Evolutionary conservation across 1,140 invertebrate genomes (phyloP).

Genomic region (Melanaphis sacchari): DNA sequence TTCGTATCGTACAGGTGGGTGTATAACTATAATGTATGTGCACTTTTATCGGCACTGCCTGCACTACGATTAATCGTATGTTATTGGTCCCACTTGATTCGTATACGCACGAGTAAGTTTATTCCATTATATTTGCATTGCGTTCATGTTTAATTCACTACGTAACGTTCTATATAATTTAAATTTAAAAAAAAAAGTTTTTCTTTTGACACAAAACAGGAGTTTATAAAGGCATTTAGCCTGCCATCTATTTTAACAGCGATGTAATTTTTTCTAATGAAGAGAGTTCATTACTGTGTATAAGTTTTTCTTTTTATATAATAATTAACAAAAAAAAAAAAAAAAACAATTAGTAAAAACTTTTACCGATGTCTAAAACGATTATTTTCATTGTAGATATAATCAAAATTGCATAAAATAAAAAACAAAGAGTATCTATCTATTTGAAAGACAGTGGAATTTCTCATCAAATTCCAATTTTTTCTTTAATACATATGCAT

Average conservation of each 20-base stretch:
- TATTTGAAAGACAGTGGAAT: not conserved
- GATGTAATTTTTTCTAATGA: constrained; percentile 7
- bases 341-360: not conserved
- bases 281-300: not conserved
- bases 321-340: constrained; percentile 4
- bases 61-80: no score
- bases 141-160: not conserved
- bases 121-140: not conserved
- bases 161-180: not conserved
- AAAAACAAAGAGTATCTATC: not conserved
- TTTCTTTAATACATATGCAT: no score
- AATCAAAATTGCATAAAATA: not conserved
- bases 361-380: not conserved
- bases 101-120: not conserved
- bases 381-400: not conserved
- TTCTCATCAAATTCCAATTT: not conserved
- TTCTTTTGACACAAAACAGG: not conserved
- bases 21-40: no score
- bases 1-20: no score
- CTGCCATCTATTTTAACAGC: not conserved
- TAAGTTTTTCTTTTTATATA: constrained; percentile 5
- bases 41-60: no score
- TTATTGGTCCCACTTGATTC: not conserved
- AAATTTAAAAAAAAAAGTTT: not conserved
- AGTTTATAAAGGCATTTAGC: not conserved